phyloP scores from a whole-genome alignment of 2,797 vertebrate genomes.

The Adrianichthys oophorus region DNA sequence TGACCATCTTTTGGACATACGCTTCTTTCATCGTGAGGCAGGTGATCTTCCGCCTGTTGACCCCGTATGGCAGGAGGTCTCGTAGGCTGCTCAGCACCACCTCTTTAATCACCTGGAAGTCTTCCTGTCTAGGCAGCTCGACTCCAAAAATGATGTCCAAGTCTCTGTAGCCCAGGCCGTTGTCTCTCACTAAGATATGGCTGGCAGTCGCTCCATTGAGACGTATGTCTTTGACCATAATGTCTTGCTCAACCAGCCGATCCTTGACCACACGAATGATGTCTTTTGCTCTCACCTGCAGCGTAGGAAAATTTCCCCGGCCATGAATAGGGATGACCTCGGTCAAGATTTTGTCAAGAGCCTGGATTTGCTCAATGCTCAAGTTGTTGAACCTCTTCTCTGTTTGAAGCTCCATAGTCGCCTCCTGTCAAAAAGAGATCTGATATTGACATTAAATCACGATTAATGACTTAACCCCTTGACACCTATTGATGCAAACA shows the following conservation, averaged over 20 bases:
- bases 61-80: conserved; percentile 79
- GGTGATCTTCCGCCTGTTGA: conserved; percentile 95
- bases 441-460: conserved; percentile 27
- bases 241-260: conserved; percentile 84
- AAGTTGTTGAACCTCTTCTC: conserved; percentile 87
- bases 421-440: conserved; percentile 52
- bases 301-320: conserved; percentile 92
- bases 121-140: conserved; percentile 86
- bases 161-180: conserved; percentile 90
- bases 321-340: conserved; percentile 94
- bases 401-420: conserved; percentile 57
- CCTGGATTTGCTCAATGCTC: conserved; percentile 88
- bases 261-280: conserved; percentile 90
- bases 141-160: conserved; percentile 95
- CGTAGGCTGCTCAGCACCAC: conserved; percentile 90
- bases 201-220: conserved; percentile 95
- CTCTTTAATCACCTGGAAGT: conserved; percentile 94
- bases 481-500: too few species aligned
- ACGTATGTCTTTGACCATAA: conserved; percentile 88
- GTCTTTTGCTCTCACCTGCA: conserved; percentile 93
- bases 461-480: conserved; percentile 1
- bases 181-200: conserved; percentile 89
- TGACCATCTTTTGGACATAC: conserved; percentile 98
- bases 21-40: conserved; percentile 93
- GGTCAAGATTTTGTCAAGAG: conserved; percentile 89